Evolutionary conservation across 2,797 vertebrate species (phyloP), one percentile per base, ranked within the genome.

Genomic region (Gymnoscopelus braueri): DNA sequence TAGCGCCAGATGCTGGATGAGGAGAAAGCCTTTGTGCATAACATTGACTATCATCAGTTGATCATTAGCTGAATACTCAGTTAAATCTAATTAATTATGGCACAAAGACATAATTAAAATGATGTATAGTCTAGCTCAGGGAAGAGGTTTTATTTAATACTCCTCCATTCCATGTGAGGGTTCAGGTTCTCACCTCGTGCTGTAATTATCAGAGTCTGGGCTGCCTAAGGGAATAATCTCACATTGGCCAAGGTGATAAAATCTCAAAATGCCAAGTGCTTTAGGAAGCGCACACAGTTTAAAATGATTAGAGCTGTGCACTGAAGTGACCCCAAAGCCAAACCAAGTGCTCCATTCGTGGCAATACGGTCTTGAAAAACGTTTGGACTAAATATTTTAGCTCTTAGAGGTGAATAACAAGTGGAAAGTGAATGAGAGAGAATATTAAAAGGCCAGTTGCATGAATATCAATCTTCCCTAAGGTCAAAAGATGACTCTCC

Each of bases 181-280:
- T 85, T 51, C 72, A 62, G 84, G 73, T 69, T 83, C 66, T 78
- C 78, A 81, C 80, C 82, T 79, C 78, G 59, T 60, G 60, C 72
- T 80, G 72, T 83, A 82, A 84, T 88, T 81, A 88, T 78, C 74
- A 65, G 74, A 77, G 63, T 60, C 60, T 24, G 5, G 2, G 3
- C 62, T 61, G 86, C 84, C 84, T 63, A 0, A 71, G 83, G 85
- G 80, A 67, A 79, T 81, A 79, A 88, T 88, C 80, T 84, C 82
- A 81, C 79, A 62, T 67, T 14, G 5, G 67, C 78, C 71, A 86
- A 87, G 78, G 87, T 87, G 83, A 87, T 77, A 71, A 77, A 67
- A 74, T 64, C 63, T 66, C 67, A 61, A 54, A 61, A 67, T 63
- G 1, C 87, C 79, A 75, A 50, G 0, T 53, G 79, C 49, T 57